Percentiles rank a stretch among this genome's conserved stretches.
Evolutionary conservation across 2,113 vertebrate genomes (phyloP).

Genomic region (Misgurnus mizolepis): DNA sequence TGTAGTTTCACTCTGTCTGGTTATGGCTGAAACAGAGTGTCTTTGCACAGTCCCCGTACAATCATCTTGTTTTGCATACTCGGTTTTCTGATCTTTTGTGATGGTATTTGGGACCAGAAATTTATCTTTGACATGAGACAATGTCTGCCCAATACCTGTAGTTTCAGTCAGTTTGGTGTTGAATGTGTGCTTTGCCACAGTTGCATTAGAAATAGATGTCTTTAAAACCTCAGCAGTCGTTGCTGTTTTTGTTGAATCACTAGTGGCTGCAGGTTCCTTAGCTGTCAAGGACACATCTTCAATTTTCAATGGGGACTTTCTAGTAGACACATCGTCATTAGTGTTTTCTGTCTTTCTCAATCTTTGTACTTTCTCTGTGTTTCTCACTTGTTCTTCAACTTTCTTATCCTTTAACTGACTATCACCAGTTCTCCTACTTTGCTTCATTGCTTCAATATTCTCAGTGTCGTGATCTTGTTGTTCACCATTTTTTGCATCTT

Average conservation of each 20-base stretch:
- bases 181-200: neutral
- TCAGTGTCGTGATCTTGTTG: slow-evolving; percentile 1
- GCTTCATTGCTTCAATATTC: slow-evolving; percentile 9
- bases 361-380: slow-evolving; percentile 41
- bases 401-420: slow-evolving; percentile 42
- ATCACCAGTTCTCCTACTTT: slow-evolving; percentile 21
- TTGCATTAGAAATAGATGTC: neutral
- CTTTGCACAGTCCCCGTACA: slow-evolving; percentile 35
- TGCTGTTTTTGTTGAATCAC: slow-evolving; percentile 1
- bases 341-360: slow-evolving; percentile 35
- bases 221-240: neutral
- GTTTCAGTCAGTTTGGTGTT: neutral
- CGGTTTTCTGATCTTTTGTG: neutral
- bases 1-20: neutral
- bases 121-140: neutral
- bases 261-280: neutral
- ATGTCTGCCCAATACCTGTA: neutral
- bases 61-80: slow-evolving; percentile 31
- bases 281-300: neutral
- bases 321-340: neutral
- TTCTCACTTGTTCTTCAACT: slow-evolving; percentile 51
- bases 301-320: slow-evolving; percentile 9
- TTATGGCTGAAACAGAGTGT: neutral
- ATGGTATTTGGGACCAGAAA: neutral
- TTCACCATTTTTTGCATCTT: neutral